Base-by-base conservation (phyloP, 2,113 vertebrate species). In the Corythornis madagascariensis region DNA sequence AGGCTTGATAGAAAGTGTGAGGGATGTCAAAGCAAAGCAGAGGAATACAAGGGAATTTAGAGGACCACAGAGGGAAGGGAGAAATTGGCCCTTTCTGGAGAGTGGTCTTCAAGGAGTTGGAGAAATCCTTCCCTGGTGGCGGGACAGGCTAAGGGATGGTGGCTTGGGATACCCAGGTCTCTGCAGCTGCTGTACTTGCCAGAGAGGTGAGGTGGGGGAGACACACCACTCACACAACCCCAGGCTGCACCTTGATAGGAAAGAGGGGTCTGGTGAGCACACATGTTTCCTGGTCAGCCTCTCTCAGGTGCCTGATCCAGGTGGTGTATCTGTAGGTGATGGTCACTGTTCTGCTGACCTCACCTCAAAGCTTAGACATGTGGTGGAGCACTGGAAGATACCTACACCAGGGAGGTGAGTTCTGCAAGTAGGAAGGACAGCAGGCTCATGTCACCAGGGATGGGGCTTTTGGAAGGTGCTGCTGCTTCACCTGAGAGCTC, bases 181-280 rank as follows among this genome's bases (percentile, higher is more conserved):
- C 47, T 8, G 7, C 1, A 6, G 52, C 26, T 63, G 42, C 24
- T 53, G 53, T 92, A 94, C 89, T 89, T 96, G 35, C 6, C 3
- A 97, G 67, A n/a, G 42, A 71, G 70, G 94, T 52, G 61, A 95
- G 94, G 25, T 94, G 92, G 26, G 89, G 95, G 26, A 96, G 89
- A 67, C 13, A 4, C 60, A 95, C 65, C 0, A 50, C 73, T 22
- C 6, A 20, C 79, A 96, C 5, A 0, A 76, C 22, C 14, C 48
- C 10, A 0, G 76, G 35, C 33, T 92, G 65, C 25, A 81, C 89
- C 33, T 53, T 25, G 65, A 96, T 94, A 76, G 52, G 29, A 73
- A 97, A 86, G 40, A 96, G 81, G 75, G 90, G 94, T 9, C 91
- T 64, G 1, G 42, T 90, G 1, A 86, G 50, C 74, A 72, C 21